These are phyloP conservation scores for Danaus chrysippus DNA, from an alignment of 2,888 invertebrate genomes.

Conservation along the genomic window DNA sequence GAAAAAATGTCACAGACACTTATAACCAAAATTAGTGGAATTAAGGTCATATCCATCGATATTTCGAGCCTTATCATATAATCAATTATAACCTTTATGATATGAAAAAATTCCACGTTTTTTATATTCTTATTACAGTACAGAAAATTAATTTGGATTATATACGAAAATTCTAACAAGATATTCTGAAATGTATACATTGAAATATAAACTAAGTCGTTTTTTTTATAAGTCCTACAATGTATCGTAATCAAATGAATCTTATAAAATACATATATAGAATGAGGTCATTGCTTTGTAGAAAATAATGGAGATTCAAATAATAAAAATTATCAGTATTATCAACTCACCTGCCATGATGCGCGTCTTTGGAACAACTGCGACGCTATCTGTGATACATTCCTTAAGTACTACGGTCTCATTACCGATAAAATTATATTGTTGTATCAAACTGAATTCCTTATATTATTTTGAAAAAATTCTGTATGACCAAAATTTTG, in stretches of 20 bases:
- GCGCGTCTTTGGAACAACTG: slow-evolving; percentile 37
- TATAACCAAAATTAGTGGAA: background rate
- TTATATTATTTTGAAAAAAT: background rate
- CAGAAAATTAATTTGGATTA: too few relatives aligned
- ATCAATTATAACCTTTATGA: too few relatives aligned
- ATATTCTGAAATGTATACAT: too few relatives aligned
- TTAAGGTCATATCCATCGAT: too few relatives aligned
- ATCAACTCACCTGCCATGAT: slow-evolving; percentile 49
- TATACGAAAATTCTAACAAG: too few relatives aligned
- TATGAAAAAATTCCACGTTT: too few relatives aligned
- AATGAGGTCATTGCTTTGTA: slow-evolving; percentile 32
- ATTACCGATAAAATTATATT: slow-evolving; percentile 12
- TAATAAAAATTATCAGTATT: slow-evolving; percentile 39
- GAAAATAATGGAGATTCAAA: slow-evolving; percentile 12
- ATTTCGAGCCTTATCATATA: too few relatives aligned
- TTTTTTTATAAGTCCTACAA: background rate
- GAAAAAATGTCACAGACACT: background rate
- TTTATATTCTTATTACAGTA: too few relatives aligned
- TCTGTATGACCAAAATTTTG: too few relatives aligned
- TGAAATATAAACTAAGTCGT: too few relatives aligned
- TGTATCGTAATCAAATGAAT: background rate
- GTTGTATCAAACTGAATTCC: background rate
- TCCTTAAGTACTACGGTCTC: slow-evolving; percentile 37
- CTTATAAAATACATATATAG: background rate
- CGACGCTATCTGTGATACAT: slow-evolving; percentile 28